Evolutionary conservation across 1,140 invertebrate genomes (phyloP).

Genomic region (Brachionus plicatilis): DNA sequence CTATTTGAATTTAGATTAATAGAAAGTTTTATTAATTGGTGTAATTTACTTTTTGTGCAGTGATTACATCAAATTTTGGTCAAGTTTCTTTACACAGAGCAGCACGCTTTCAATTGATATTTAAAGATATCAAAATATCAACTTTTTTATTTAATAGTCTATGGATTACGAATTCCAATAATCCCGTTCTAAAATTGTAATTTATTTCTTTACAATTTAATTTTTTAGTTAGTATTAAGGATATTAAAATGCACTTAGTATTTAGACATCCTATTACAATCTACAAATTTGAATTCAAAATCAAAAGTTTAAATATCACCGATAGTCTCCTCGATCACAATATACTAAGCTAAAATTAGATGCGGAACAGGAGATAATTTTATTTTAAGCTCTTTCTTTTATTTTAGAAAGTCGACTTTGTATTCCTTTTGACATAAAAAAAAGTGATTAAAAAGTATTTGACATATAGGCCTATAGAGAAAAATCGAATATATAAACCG

Average conservation of each 20-base stretch:
- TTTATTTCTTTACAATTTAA: slow-evolving; percentile 17
- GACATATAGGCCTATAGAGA: neutral
- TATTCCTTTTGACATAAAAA: slow-evolving; percentile 7
- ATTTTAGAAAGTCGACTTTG: neutral
- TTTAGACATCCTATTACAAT: slow-evolving; percentile 18
- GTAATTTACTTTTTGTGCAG: neutral
- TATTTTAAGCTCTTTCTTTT: slow-evolving; percentile 14
- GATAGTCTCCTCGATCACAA: neutral
- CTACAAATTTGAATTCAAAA: neutral
- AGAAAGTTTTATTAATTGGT: neutral
- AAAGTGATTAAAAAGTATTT: slow-evolving; percentile 25
- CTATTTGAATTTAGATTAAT: slow-evolving; percentile 27
- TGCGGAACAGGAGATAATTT: neutral
- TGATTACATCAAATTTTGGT: slow-evolving; percentile 15
- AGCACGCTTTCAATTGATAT: neutral
- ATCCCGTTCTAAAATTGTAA: neutral
- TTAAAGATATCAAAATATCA: neutral
- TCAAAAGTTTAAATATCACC: slow-evolving; percentile 17
- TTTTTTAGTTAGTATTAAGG: slow-evolving; percentile 21
- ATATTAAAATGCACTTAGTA: slow-evolving; percentile 15
- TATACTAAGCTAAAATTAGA: neutral
- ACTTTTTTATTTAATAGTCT: slow-evolving; percentile 1
- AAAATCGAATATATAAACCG: neutral
- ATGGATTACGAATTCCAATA: slow-evolving; percentile 19
- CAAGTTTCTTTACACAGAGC: neutral